phyloP scores from a whole-genome alignment of 2,797 vertebrate species.

The Poeciliopsis turneri region DNA sequence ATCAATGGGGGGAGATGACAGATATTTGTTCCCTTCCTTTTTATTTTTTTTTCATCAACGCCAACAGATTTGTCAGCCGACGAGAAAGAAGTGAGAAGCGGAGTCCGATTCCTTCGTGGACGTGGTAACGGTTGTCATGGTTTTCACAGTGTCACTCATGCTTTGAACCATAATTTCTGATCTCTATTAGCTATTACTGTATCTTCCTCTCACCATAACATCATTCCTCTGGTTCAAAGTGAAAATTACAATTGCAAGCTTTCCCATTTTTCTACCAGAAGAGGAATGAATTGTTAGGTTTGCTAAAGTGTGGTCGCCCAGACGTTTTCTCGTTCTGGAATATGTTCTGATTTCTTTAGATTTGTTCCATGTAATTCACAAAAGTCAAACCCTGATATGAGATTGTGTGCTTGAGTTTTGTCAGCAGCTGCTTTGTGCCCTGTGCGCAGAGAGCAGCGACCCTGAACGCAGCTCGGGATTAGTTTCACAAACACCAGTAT shows the following conservation, averaged over 20 bases:
- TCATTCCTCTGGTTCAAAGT: not conserved
- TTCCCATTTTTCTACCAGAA: not conserved
- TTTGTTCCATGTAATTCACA: not conserved
- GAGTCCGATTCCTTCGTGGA: not conserved
- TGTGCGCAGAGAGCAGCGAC: slow-evolving; percentile 32
- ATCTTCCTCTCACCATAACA: not conserved
- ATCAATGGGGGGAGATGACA: too few relatives aligned
- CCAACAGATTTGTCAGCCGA: not conserved
- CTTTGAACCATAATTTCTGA: not conserved
- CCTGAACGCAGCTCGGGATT: slow-evolving; percentile 29
- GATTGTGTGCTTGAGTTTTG: slow-evolving; percentile 67
- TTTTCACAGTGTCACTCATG: not conserved
- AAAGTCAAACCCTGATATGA: slow-evolving; percentile 41
- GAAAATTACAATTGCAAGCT: not conserved
- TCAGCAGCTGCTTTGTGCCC: slow-evolving; percentile 46
- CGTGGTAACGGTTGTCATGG: not conserved
- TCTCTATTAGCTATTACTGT: not conserved
- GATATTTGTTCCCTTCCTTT: not conserved
- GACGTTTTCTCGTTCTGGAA: not conserved
- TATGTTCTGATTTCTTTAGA: not conserved
- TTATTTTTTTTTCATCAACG: not conserved
- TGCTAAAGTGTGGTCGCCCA: not conserved
- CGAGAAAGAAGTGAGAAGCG: not conserved
- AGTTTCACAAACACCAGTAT: slow-evolving; percentile 23
- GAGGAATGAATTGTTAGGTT: too few relatives aligned